phyloP scores from a whole-genome alignment of 1,140 invertebrate species.

The Zophobas atratus region DNA sequence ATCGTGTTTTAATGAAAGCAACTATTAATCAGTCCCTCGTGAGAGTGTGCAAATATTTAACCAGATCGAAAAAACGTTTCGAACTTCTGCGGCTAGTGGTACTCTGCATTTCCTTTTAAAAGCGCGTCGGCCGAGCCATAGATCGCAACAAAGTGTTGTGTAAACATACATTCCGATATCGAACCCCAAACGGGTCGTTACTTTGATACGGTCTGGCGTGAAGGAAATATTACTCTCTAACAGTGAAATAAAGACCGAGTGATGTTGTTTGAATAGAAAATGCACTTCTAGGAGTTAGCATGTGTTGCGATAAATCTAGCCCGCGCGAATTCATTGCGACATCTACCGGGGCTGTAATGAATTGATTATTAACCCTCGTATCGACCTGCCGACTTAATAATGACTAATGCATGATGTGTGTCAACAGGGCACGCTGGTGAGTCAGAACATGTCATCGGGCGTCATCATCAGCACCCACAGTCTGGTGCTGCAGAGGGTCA shows the following conservation, averaged over 20 bases:
- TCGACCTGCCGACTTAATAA: constrained; percentile 22
- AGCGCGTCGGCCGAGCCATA: neutral
- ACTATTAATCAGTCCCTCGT: constrained; percentile 10
- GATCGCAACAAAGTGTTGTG: constrained; percentile 48
- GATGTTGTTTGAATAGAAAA: constrained; percentile 41
- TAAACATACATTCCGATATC: constrained; percentile 49
- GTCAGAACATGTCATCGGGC: constrained; percentile 87
- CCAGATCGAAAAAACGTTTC: too few relatives aligned
- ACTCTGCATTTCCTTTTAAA: neutral
- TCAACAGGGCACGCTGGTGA: constrained; percentile 80
- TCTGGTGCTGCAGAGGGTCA: constrained; percentile 88
- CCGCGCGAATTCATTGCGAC: constrained; percentile 25
- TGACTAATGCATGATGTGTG: constrained; percentile 31
- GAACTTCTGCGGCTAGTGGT: too few relatives aligned
- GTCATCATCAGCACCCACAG: constrained; percentile 91
- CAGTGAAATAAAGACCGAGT: constrained; percentile 40
- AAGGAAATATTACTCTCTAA: constrained; percentile 46
- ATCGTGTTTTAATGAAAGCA: constrained; percentile 38
- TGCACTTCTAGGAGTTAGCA: constrained; percentile 11
- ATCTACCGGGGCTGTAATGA: constrained; percentile 17
- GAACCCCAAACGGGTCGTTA: constrained; percentile 48
- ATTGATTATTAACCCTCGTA: constrained; percentile 29
- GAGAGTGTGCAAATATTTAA: too few relatives aligned
- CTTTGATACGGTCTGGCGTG: constrained; percentile 47
- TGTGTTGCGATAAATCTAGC: constrained; percentile 1